phyloP scores from a whole-genome alignment of 2,797 vertebrate genomes.

The Dryobates pubescens region DNA sequence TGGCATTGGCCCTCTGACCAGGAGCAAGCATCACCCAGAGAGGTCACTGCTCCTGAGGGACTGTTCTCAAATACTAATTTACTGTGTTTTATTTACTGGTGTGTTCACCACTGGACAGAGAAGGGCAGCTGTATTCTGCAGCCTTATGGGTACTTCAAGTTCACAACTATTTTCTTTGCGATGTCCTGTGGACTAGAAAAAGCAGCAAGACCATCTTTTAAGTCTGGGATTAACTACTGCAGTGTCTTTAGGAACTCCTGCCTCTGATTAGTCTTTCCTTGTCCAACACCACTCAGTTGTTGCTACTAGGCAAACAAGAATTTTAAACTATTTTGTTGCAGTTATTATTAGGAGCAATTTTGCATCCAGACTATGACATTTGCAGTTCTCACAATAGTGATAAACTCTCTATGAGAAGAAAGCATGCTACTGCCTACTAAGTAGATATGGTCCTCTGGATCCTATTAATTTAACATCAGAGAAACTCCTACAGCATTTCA shows the following conservation, averaged over 20 bases:
- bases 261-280: conserved; percentile 28
- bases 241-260: neutral
- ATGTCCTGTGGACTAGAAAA: neutral
- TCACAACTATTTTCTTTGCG: conserved; percentile 20
- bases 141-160: neutral
- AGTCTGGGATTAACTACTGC: neutral
- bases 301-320: conserved; percentile 6
- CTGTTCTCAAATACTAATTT: neutral
- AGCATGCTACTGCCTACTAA: conserved; percentile 50
- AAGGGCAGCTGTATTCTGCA: neutral
- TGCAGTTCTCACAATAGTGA: conserved; percentile 42
- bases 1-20: neutral
- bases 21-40: neutral
- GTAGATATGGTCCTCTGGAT: conserved; percentile 45
- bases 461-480: conserved; percentile 71
- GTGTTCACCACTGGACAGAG: neutral
- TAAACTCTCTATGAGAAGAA: conserved; percentile 59
- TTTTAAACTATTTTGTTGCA: conserved; percentile 23
- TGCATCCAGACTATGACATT: conserved; percentile 23
- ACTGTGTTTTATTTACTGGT: neutral
- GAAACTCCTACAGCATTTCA: conserved; percentile 70
- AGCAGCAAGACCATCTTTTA: neutral
- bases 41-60: neutral
- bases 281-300: neutral
- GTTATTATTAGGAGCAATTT: conserved; percentile 46